phyloP scores from a whole-genome alignment of 2,797 vertebrate species.

The Helostoma temminkii region DNA sequence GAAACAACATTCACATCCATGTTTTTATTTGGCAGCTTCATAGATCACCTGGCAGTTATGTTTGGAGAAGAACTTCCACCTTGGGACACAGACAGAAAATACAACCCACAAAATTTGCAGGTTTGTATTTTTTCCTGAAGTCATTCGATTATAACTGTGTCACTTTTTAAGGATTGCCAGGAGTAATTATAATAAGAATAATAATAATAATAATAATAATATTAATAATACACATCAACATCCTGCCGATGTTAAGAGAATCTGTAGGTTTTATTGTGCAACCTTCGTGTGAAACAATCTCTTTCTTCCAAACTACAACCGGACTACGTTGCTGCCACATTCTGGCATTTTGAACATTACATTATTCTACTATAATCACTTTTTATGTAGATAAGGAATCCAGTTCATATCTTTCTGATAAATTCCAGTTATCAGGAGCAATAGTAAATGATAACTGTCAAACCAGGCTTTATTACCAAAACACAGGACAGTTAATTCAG shows the following conservation, averaged over 20 bases:
- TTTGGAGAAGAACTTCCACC: constrained; percentile 92
- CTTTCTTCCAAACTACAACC: neutral
- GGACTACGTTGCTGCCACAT: neutral
- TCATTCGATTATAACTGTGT: neutral
- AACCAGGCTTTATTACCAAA: too few species aligned
- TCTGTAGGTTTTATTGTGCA: neutral
- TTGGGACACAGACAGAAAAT: constrained; percentile 94
- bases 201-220: too few species aligned
- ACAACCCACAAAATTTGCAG: constrained; percentile 88
- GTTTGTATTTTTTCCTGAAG: constrained; percentile 75
- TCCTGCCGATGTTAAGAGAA: neutral
- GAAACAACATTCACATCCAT: neutral
- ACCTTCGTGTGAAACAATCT: neutral
- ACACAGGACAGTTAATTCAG: neutral
- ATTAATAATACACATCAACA: fast-evolving
- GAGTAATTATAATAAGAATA: too few species aligned
- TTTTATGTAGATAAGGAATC: neutral
- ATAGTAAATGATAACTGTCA: neutral
- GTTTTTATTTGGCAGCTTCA: constrained; percentile 83
- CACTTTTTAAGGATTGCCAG: neutral
- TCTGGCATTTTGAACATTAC: neutral
- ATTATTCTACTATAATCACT: neutral
- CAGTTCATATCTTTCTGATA: neutral
- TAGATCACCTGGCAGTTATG: constrained; percentile 92
- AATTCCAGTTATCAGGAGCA: neutral